Percentiles rank a stretch among this genome's conserved stretches.
Conservation (phyloP, 2,797 vertebrate genomes). For the Crenuchus spilurus region DNA sequence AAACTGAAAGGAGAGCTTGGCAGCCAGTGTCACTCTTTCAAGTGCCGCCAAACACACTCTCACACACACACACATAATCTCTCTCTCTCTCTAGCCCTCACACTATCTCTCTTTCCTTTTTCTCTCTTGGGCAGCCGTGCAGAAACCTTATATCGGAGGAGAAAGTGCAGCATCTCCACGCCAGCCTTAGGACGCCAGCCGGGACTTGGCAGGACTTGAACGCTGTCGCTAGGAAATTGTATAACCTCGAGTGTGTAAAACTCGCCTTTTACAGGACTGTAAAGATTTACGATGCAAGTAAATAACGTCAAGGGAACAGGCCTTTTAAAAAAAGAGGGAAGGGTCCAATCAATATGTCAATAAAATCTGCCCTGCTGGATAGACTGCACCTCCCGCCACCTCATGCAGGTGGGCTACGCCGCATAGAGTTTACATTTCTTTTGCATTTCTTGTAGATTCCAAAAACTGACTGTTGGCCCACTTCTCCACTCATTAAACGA, state of each 20-base stretch:
- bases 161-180: constrained; percentile 43
- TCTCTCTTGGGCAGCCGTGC: constrained; percentile 32
- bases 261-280: constrained; percentile 81
- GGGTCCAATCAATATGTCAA: constrained; percentile 25
- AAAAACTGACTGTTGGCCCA: background rate
- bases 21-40: constrained; percentile 56
- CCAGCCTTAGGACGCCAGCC: constrained; percentile 21
- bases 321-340: constrained; percentile 77
- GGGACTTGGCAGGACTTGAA: constrained; percentile 63
- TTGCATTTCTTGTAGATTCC: background rate
- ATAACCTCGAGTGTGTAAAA: constrained; percentile 79
- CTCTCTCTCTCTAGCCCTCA: background rate
- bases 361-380: background rate
- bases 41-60: constrained; percentile 59
- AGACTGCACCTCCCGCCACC: too few relatives aligned
- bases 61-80: background rate
- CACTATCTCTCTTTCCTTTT: background rate
- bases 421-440: background rate
- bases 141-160: constrained; percentile 52
- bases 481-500: too few relatives aligned
- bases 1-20: constrained; percentile 10
- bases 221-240: constrained; percentile 71
- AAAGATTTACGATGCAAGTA: constrained; percentile 85
- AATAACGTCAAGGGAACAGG: constrained; percentile 80
- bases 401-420: background rate